phyloP scores from a whole-genome alignment of 2,797 vertebrate genomes.

The Heterohyrax brucei region DNA sequence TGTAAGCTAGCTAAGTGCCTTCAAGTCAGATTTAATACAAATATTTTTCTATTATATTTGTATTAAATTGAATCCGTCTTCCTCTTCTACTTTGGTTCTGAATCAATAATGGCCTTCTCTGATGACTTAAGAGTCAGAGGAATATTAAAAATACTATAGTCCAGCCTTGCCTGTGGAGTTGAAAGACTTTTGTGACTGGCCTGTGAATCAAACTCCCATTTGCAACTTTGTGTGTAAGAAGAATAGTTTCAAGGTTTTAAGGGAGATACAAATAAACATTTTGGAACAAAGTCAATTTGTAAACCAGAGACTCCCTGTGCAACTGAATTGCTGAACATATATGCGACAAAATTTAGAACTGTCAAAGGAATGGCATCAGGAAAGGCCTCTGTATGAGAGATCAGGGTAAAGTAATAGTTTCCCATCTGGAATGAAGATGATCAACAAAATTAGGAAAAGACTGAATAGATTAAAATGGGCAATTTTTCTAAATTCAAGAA shows the following conservation, averaged over 20 bases:
- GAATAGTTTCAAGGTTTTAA: slow-evolving; percentile 20
- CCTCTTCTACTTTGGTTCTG: not conserved
- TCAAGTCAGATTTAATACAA: too few species aligned
- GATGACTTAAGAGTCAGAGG: not conserved
- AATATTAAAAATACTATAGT: not conserved
- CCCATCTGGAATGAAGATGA: not conserved
- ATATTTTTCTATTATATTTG: not conserved
- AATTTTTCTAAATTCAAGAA: not conserved
- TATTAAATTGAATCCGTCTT: slow-evolving; percentile 30
- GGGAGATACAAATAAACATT: slow-evolving; percentile 17
- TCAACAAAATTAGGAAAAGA: not conserved
- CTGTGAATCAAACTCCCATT: not conserved
- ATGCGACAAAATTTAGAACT: not conserved
- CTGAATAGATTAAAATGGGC: not conserved
- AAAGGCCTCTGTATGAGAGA: not conserved
- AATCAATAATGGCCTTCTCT: not conserved
- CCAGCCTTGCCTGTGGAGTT: slow-evolving; percentile 43
- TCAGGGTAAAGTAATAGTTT: not conserved
- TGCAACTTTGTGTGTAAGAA: slow-evolving; percentile 21
- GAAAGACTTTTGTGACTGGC: slow-evolving; percentile 33
- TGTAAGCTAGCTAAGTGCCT: not conserved
- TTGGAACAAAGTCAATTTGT: slow-evolving; percentile 5
- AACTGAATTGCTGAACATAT: not conserved
- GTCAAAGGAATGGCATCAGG: not conserved
- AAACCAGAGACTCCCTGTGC: not conserved